Evolutionary conservation across 2,113 vertebrate genomes (phyloP).

Genomic region (Melanostigma gelatinosum): DNA sequence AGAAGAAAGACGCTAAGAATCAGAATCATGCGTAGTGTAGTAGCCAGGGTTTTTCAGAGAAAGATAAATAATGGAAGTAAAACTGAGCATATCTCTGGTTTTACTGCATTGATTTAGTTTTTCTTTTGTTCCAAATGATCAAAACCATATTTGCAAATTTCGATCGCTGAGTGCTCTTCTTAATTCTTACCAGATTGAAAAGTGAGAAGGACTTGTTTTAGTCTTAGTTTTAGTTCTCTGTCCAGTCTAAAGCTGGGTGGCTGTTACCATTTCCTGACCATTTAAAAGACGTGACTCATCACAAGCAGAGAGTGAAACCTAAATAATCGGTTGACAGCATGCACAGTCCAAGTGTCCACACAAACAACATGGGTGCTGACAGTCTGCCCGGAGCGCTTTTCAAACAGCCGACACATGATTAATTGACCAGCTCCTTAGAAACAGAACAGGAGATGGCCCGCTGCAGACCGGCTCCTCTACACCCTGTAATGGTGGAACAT

Average conservation of each 20-base stretch:
- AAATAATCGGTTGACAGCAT: slow-evolving; percentile 66
- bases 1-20: not conserved
- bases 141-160: not conserved
- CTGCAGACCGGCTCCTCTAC: slow-evolving; percentile 47
- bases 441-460: slow-evolving; percentile 47
- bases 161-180: not conserved
- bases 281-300: slow-evolving; percentile 48
- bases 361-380: slow-evolving; percentile 75
- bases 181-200: slow-evolving; percentile 1
- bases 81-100: not conserved
- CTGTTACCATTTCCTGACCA: slow-evolving; percentile 33
- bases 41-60: not conserved
- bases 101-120: not conserved
- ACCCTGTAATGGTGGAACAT: slow-evolving; percentile 26
- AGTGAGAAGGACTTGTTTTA: slow-evolving; percentile 13
- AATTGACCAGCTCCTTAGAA: slow-evolving; percentile 67
- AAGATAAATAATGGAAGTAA: not conserved
- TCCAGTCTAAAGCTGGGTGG: not conserved
- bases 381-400: slow-evolving; percentile 69
- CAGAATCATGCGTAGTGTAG: not conserved
- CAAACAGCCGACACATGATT: slow-evolving; percentile 69
- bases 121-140: not conserved
- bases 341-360: slow-evolving; percentile 56
- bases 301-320: slow-evolving; percentile 46
- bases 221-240: not conserved